A percentile compares a stretch with the other conserved stretches of the same genome.
Conservation (phyloP, 1,140 invertebrate species). For the Halesus radiatus region DNA sequence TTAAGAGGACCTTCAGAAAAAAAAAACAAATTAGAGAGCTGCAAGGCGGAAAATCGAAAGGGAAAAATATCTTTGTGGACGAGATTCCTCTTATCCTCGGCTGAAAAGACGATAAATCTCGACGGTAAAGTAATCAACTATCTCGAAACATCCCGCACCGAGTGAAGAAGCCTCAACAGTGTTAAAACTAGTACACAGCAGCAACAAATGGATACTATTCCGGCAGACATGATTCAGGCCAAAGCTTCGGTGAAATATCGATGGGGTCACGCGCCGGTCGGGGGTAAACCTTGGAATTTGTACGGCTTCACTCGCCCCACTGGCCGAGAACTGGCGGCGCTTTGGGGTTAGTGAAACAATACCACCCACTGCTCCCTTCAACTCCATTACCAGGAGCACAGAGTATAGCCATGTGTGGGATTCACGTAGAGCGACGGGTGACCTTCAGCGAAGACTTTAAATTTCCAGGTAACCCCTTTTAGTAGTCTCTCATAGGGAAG, state of each 20-base stretch:
- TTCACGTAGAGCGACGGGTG: background rate
- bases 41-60: too few relatives aligned
- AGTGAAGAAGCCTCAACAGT: conserved; percentile 20
- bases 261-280: conserved; percentile 19
- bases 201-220: conserved; percentile 22
- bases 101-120: background rate
- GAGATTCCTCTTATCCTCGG: background rate
- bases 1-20: too few relatives aligned
- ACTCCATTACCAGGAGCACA: background rate
- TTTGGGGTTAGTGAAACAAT: conserved; percentile 25
- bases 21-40: too few relatives aligned
- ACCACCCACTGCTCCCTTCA: conserved; percentile 11
- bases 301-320: conserved; percentile 37
- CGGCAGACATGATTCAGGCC: conserved; percentile 24
- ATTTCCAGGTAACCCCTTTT: background rate
- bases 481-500: background rate
- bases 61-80: too few relatives aligned
- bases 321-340: conserved; percentile 18
- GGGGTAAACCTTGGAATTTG: conserved; percentile 40
- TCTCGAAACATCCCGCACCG: background rate
- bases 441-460: conserved; percentile 1
- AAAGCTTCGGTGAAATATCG: conserved; percentile 37
- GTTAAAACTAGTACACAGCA: background rate
- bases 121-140: conserved; percentile 8
- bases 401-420: background rate